phyloP scores from a whole-genome alignment of 2,888 invertebrate species.

The Pseudeuparius sepicola region DNA sequence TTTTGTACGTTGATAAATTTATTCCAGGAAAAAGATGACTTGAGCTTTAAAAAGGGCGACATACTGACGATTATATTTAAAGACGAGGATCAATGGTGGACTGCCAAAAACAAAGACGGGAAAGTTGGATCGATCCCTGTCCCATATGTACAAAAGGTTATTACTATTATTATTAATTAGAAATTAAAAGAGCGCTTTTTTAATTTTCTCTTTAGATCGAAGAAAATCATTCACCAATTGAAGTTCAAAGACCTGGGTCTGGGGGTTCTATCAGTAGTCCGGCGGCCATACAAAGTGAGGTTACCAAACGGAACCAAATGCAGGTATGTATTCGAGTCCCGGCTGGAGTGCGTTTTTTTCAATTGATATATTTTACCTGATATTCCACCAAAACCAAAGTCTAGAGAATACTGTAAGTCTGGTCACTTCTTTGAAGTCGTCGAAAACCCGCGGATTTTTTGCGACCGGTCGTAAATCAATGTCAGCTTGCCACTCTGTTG shows the following conservation, averaged over 20 bases:
- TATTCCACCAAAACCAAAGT: too few species aligned
- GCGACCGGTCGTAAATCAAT: too few species aligned
- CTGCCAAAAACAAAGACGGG: constrained; percentile 80
- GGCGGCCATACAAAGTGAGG: constrained; percentile 33
- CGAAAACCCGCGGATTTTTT: too few species aligned
- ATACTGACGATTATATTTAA: constrained; percentile 83
- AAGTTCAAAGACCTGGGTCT: constrained; percentile 36
- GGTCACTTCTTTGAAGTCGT: too few species aligned
- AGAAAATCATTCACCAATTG: constrained; percentile 37
- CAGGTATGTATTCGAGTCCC: constrained; percentile 38
- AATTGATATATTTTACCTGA: too few species aligned
- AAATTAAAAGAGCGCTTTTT: constrained; percentile 7
- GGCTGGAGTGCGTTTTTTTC: too few species aligned
- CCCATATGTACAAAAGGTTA: constrained; percentile 81
- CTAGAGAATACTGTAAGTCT: too few species aligned
- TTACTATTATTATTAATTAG: constrained; percentile 17
- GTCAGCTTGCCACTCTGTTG: too few species aligned
- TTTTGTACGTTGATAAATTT: constrained; percentile 4
- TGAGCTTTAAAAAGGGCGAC: constrained; percentile 92
- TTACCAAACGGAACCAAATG: constrained; percentile 38
- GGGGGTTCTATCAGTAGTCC: constrained; percentile 31
- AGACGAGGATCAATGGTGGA: constrained; percentile 99
- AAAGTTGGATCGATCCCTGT: constrained; percentile 91
- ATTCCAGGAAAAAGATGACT: constrained; percentile 82
- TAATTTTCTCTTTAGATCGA: constrained; percentile 35